Evolutionary conservation across 2,888 invertebrate genomes (phyloP), one percentile per base, ranked within the genome.

Genomic region (Mactromeris polynyma): DNA sequence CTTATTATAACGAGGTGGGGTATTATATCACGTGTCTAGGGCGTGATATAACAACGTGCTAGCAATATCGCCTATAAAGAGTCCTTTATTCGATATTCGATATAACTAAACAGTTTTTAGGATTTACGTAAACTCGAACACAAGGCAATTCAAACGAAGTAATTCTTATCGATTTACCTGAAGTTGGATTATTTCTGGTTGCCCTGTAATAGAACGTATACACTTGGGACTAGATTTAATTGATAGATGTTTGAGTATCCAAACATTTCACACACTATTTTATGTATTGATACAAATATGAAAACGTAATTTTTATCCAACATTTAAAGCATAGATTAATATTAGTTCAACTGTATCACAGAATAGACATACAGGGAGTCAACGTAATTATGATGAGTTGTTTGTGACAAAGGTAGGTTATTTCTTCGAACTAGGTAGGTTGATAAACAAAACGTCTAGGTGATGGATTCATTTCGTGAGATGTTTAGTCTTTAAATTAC

Each of bases 151-250:
- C n/a, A n/a, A n/a, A 58, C n/a, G 2, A 1, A 21, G 2, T 36
- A 14, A 40, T 19, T 11, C 9, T n/a, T 26, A 3, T 14, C 2
- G 7, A 14, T 42, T 42, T 83, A 83, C 83, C 83, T 38, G 83
- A 26, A 83, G 64, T 31, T 83, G 64, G 17, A 83, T 17, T 36
- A 83, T 42, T 83, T 38, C 83, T 40, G 83, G 64, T 40, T 83
- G 64, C 3, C n/a, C 83, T 83, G 83, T 38, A 42, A 69, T 21
- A 73, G n/a, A 64, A 26, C 40, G n/a, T n/a, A 58, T 7, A 58
- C 4, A 2, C 19, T 58, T 58, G 19, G n/a, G 26, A 54, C n/a
- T n/a, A n/a, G n/a, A n/a, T n/a, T n/a, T 4, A 51, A 46, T 19
- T 40, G 14, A 38, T 26, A 11, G 17, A 17, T 7, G 3, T 46